Evolutionary conservation across 2,797 vertebrate species (phyloP).

Genomic region (Odontamblyopus lacepedii): DNA sequence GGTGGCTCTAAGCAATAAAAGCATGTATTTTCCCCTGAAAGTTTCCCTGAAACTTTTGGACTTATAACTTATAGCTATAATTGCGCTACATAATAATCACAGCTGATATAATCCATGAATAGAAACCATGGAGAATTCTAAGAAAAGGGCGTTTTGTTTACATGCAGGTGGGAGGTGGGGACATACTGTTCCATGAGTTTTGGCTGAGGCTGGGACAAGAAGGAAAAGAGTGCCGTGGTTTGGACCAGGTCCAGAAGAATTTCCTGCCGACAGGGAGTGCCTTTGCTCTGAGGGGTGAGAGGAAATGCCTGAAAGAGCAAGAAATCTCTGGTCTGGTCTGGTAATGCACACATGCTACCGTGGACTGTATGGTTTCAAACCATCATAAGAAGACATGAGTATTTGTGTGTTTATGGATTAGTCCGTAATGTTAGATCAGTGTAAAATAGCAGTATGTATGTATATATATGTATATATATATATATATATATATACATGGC

Average conservation of each 20-base stretch:
- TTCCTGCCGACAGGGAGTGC: slow-evolving; percentile 66
- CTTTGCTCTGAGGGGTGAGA: slow-evolving; percentile 43
- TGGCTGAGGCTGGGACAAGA: slow-evolving; percentile 37
- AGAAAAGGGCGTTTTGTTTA: slow-evolving; percentile 53
- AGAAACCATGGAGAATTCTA: slow-evolving; percentile 31
- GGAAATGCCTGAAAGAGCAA: slow-evolving; percentile 56
- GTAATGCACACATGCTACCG: neutral
- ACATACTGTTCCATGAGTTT: slow-evolving; percentile 56
- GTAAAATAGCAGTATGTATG: too few species aligned
- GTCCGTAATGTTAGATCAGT: too few species aligned
- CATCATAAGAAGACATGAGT: neutral
- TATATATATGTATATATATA: too few species aligned
- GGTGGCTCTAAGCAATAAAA: slow-evolving; percentile 60
- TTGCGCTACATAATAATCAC: slow-evolving; percentile 6
- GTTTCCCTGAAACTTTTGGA: slow-evolving; percentile 5
- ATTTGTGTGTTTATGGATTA: too few species aligned
- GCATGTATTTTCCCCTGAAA: slow-evolving; percentile 3
- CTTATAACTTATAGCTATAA: slow-evolving; percentile 11
- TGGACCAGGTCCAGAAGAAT: slow-evolving; percentile 64
- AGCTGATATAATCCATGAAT: neutral
- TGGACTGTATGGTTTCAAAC: neutral
- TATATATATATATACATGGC: too few species aligned
- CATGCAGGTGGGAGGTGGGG: slow-evolving; percentile 32
- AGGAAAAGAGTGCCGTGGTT: slow-evolving; percentile 36
- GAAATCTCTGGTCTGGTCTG: slow-evolving; percentile 18